Base-by-base conservation (phyloP, 2,797 vertebrate species). In the Sparus aurata region DNA sequence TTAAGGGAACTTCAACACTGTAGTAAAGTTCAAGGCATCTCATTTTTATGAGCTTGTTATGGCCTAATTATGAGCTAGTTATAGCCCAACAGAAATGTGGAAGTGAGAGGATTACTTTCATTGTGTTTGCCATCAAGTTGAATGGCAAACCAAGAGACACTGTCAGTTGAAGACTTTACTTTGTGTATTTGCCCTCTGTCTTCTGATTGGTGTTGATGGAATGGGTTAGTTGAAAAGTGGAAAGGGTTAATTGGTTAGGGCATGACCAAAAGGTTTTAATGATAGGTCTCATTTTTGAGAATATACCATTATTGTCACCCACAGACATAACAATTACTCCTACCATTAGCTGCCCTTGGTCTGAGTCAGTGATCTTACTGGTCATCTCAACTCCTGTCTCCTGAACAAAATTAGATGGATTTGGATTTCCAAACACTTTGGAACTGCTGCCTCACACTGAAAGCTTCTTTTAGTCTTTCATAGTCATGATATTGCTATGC, bases 401-500 rank as follows among this genome's bases (percentile, higher is more conserved):
- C n/a, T 38, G 59, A 60, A 20, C 66, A 8, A 64, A 72, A 69
- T 49, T 22, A 46, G 47, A 34, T 16, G 73, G 20, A 61, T 70
- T 57, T 49, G 50, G 8, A 46, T 38, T 55, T 59, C 11, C 30
- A 62, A 59, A 54, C 23, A 74, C 55, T 69, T 69, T 5, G 27
- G 58, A 69, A 54, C 41, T 46, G 27, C 15, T 43, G 23, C 43
- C 30, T 65, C 12, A 30, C 30, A 15, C 17, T 12, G 38, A 45
- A 52, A 57, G 38, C 46, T 45, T 34, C 34, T 34, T 8, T 34
- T 34, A 34, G 34, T 34, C 34, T 34, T 54, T 49, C 7, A 25
- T 5, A 16, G 20, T 49, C 49, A 38, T 63, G 23, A 7, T 72
- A n/a, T 77, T 66, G 47, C n/a, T 57, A 17, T 52, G 50, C 46